Conservation (phyloP, 2,888 invertebrate species). For the Ochlodes sylvanus region DNA sequence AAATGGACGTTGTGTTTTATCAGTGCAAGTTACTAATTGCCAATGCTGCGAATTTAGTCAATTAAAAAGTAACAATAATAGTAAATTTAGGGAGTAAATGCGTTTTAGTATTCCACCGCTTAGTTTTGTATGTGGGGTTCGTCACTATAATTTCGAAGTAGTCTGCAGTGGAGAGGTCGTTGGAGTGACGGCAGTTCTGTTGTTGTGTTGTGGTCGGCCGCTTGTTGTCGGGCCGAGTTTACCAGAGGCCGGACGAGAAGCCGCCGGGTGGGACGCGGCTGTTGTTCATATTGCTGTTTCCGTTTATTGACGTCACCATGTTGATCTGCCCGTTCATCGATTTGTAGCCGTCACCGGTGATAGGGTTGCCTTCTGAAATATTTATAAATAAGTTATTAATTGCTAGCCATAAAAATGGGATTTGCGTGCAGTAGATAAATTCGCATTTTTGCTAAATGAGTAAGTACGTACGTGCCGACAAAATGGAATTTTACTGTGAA, state of each 20-base stretch:
- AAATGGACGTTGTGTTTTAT: conserved; percentile 62
- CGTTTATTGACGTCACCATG: conserved; percentile 76
- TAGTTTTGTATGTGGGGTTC: conserved; percentile 16
- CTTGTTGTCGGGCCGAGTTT: conserved; percentile 64
- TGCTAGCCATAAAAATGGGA: too few relatives aligned
- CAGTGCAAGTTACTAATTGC: conserved; percentile 63
- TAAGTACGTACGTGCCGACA: conserved; percentile 6
- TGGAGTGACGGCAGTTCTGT: conserved; percentile 51
- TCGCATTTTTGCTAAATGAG: conserved; percentile 14
- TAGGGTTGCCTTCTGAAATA: conserved; percentile 85
- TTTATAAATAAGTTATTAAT: not conserved
- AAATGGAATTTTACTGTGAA: conserved; percentile 18
- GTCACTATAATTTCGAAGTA: conserved; percentile 12
- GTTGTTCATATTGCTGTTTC: conserved; percentile 74
- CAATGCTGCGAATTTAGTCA: conserved; percentile 65
- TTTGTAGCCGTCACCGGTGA: conserved; percentile 85
- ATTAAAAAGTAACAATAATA: conserved; percentile 51
- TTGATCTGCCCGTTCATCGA: conserved; percentile 85
- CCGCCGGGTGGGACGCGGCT: conserved; percentile 89
- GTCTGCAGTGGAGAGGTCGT: conserved; percentile 32
- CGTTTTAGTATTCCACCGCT: conserved; percentile 46
- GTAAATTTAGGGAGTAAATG: conserved; percentile 66
- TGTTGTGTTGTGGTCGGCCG: conserved; percentile 50
- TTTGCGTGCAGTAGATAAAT: conserved; percentile 9
- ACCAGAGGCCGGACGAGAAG: conserved; percentile 89